Conservation (phyloP, 2,113 vertebrate species). For the Mormyrus lacerda region DNA sequence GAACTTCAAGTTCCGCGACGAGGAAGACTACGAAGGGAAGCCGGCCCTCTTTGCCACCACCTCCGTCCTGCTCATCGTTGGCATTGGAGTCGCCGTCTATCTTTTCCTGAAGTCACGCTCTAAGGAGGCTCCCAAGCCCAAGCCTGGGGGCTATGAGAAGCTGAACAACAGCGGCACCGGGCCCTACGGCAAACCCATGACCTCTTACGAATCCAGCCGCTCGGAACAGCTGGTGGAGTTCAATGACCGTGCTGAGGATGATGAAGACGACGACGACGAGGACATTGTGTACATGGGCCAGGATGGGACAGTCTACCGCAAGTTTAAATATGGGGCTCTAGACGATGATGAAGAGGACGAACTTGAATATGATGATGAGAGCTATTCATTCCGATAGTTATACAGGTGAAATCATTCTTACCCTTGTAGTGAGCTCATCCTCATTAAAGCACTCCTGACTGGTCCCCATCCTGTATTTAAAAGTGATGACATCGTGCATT, state of each 20-base stretch:
- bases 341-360: slow-evolving; percentile 75
- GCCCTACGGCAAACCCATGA: slow-evolving; percentile 28
- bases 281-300: slow-evolving; percentile 90
- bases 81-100: slow-evolving; percentile 54
- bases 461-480: neutral
- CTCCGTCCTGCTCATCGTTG: slow-evolving; percentile 58
- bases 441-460: neutral
- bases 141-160: slow-evolving; percentile 65
- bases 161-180: slow-evolving; percentile 48
- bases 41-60: slow-evolving; percentile 46
- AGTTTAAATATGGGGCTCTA: slow-evolving; percentile 81
- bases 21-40: slow-evolving; percentile 29
- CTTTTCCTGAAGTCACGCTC: slow-evolving; percentile 57
- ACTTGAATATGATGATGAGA: slow-evolving; percentile 87
- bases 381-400: slow-evolving; percentile 68
- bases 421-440: neutral
- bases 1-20: slow-evolving; percentile 42
- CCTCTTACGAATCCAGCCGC: slow-evolving; percentile 48
- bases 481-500: neutral
- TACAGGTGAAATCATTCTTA: neutral
- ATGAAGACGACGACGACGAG: slow-evolving; percentile 66
- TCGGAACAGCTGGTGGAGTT: slow-evolving; percentile 65
- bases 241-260: slow-evolving; percentile 61
- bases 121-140: slow-evolving; percentile 45
- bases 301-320: slow-evolving; percentile 83